These are phyloP conservation scores for Carapus acus DNA, from an alignment of 2,797 vertebrate species.

Conservation along the genomic window DNA sequence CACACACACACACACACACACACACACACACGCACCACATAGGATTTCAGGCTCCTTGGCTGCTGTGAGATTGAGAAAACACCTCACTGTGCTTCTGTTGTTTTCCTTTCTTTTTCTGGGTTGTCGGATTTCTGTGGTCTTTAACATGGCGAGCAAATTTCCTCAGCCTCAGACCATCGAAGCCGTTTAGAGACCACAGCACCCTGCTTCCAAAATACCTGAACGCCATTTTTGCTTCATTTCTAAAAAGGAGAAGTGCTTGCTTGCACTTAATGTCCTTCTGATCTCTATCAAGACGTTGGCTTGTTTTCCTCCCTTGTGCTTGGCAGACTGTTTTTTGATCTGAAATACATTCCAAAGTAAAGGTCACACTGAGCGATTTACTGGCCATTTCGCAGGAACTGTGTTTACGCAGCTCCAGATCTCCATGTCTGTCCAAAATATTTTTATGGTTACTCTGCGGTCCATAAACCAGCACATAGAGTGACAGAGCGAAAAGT, in stretches of 20 bases:
- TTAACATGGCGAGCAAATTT: constrained; percentile 1
- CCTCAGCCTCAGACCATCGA: not conserved
- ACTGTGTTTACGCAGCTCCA: too few species aligned
- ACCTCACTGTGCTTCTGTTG: not conserved
- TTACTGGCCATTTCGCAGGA: too few species aligned
- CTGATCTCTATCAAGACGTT: constrained; percentile 4
- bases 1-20: not conserved
- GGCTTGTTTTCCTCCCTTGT: not conserved
- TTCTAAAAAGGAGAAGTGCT: constrained; percentile 8
- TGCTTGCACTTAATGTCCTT: not conserved
- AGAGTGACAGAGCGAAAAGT: too few species aligned
- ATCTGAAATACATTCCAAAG: too few species aligned
- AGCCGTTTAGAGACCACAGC: constrained; percentile 11
- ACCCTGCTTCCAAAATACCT: constrained; percentile 16
- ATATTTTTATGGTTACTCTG: too few species aligned
- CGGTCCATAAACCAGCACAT: too few species aligned
- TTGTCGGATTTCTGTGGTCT: constrained; percentile 6
- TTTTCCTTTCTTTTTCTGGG: constrained; percentile 24
- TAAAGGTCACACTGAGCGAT: too few species aligned
- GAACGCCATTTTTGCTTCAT: not conserved
- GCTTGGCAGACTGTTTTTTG: too few species aligned
- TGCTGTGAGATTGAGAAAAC: constrained; percentile 41
- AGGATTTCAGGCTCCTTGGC: constrained; percentile 27
- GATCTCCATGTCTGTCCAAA: too few species aligned
- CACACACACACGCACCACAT: not conserved